A percentile compares a stretch with the other conserved stretches of the same genome.
Evolutionary conservation across 2,113 vertebrate genomes (phyloP).

Genomic region (Camelus bactrianus): DNA sequence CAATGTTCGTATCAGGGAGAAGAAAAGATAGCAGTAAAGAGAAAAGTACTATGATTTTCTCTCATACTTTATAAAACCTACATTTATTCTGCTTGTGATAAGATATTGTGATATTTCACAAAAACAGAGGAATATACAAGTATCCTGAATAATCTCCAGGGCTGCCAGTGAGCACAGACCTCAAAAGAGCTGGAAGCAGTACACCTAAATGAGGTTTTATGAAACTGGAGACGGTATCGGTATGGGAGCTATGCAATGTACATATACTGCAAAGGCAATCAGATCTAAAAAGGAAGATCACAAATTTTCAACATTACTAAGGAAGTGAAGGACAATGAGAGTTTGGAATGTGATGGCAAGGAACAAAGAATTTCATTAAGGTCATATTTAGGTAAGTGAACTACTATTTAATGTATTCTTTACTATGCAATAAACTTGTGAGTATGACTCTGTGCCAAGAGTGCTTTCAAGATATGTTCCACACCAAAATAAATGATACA

Average conservation of each 20-base stretch:
- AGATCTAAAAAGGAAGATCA: background rate
- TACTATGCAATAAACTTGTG: background rate
- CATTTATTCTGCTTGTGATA: background rate
- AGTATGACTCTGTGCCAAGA: background rate
- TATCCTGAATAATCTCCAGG: background rate
- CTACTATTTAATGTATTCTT: background rate
- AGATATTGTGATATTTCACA: background rate
- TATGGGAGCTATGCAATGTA: background rate
- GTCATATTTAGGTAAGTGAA: background rate
- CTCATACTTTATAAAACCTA: background rate
- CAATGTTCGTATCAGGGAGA: background rate
- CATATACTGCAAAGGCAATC: accelerated
- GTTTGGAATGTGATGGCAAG: background rate
- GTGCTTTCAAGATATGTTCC: background rate
- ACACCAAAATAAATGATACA: background rate
- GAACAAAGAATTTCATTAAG: background rate
- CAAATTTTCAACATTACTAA: background rate
- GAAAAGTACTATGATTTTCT: background rate
- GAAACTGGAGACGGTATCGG: background rate
- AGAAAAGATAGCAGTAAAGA: background rate
- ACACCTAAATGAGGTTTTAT: background rate
- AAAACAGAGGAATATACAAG: background rate
- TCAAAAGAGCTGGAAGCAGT: background rate
- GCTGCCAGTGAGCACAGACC: background rate
- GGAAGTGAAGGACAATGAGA: background rate